Evolutionary conservation across 1,140 invertebrate species (phyloP).

Genomic region (Euura lappo): DNA sequence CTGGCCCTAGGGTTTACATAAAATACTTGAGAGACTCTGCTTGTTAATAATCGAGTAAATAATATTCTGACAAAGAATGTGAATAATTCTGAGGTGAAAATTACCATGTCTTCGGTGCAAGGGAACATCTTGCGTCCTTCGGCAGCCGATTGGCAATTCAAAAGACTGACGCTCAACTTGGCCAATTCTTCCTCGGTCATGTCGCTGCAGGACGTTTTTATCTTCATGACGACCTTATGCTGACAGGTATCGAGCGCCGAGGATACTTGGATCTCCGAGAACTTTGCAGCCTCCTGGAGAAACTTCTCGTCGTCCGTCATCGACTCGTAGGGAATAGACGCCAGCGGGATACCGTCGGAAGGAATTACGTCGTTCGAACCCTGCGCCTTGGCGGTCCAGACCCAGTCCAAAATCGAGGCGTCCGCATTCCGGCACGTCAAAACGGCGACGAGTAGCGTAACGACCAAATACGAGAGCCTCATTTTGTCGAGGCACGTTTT

Average conservation of each 20-base stretch:
- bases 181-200: conserved; percentile 72
- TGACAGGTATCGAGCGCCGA: conserved; percentile 71
- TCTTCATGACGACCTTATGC: conserved; percentile 69
- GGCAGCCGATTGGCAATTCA: conserved; percentile 72
- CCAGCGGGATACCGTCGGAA: conserved; percentile 47
- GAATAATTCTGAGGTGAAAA: conserved; percentile 11
- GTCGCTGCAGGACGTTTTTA: conserved; percentile 63
- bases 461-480: background rate
- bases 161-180: conserved; percentile 71
- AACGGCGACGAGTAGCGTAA: background rate
- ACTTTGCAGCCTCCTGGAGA: conserved; percentile 66
- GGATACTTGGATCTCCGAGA: conserved; percentile 61
- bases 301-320: conserved; percentile 70
- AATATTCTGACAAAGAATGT: no score
- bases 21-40: no score
- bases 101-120: conserved; percentile 69
- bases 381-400: conserved; percentile 40
- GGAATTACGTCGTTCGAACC: conserved; percentile 32
- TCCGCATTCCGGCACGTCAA: background rate
- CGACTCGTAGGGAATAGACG: conserved; percentile 66
- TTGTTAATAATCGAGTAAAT: no score
- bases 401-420: conserved; percentile 48
- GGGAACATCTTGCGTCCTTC: conserved; percentile 68
- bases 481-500: background rate
- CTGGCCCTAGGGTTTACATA: no score